Evolutionary conservation across 2,113 vertebrate genomes (phyloP).

Genomic region (Poecilia latipinna): DNA sequence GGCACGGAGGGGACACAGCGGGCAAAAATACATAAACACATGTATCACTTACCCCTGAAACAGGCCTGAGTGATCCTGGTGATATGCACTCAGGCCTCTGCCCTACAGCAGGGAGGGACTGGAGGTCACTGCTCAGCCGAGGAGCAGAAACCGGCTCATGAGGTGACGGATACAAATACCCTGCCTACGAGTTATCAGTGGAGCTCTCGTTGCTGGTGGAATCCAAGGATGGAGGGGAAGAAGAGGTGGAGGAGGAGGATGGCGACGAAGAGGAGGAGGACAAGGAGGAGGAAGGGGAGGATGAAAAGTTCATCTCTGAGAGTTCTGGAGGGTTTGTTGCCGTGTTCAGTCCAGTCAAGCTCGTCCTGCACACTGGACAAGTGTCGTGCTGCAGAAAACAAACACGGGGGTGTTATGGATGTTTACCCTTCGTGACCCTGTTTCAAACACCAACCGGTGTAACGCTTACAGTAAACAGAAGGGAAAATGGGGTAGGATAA

Average conservation of each 20-base stretch:
- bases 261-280: slow-evolving; percentile 78
- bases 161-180: slow-evolving; percentile 22
- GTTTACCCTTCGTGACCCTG: background rate
- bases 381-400: slow-evolving; percentile 90
- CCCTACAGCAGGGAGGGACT: slow-evolving; percentile 41
- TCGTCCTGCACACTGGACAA: slow-evolving; percentile 98
- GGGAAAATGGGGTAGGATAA: background rate
- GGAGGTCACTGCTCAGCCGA: slow-evolving; percentile 47
- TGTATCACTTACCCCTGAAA: slow-evolving; percentile 56
- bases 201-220: slow-evolving; percentile 92
- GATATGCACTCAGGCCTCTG: slow-evolving; percentile 46
- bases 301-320: slow-evolving; percentile 92
- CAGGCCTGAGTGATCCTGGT: slow-evolving; percentile 41
- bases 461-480: background rate
- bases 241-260: slow-evolving; percentile 78
- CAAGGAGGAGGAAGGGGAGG: slow-evolving; percentile 83
- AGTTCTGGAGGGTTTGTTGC: slow-evolving; percentile 96
- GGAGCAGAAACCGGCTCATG: slow-evolving; percentile 55
- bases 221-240: slow-evolving; percentile 83
- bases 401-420: slow-evolving; percentile 5
- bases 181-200: slow-evolving; percentile 88
- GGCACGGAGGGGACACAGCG: slow-evolving; percentile 26
- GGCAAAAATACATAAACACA: slow-evolving; percentile 57
- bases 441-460: background rate
- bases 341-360: slow-evolving; percentile 97